phyloP scores from a whole-genome alignment of 2,113 vertebrate genomes.

The Mixornis gularis region DNA sequence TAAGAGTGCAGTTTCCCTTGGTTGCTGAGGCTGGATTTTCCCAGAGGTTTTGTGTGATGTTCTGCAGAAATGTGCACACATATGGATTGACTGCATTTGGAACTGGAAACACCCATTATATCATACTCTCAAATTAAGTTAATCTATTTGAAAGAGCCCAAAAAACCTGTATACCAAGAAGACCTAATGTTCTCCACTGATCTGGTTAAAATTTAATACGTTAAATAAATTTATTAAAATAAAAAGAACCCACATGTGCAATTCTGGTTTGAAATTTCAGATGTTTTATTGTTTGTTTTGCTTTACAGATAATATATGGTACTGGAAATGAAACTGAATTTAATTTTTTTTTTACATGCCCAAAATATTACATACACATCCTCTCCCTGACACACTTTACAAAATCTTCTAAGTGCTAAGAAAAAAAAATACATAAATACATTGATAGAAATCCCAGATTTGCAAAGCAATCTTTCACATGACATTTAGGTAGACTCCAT shows the following conservation, averaged over 20 bases:
- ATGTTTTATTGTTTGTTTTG: not conserved
- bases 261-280: not conserved
- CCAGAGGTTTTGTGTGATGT: not conserved
- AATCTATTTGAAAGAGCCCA: not conserved
- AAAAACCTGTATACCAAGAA: not conserved
- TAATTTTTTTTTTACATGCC: not conserved
- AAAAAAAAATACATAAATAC: not conserved
- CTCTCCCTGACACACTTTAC: accelerated
- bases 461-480: not conserved
- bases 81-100: not conserved
- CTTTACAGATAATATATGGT: not conserved
- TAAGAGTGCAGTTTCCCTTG: not conserved
- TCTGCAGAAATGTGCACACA: not conserved
- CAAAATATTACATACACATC: not conserved
- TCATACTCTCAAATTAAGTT: not conserved
- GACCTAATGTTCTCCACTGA: not conserved
- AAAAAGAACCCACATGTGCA: not conserved
- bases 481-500: not conserved
- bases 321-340: not conserved
- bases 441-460: not conserved
- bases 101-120: not conserved
- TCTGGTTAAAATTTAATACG: not conserved
- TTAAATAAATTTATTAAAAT: not conserved
- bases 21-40: not conserved
- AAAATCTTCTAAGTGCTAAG: not conserved